These are phyloP conservation scores for Anthophora plumipes DNA, from an alignment of 2,888 invertebrate genomes.

Conservation along the genomic window DNA sequence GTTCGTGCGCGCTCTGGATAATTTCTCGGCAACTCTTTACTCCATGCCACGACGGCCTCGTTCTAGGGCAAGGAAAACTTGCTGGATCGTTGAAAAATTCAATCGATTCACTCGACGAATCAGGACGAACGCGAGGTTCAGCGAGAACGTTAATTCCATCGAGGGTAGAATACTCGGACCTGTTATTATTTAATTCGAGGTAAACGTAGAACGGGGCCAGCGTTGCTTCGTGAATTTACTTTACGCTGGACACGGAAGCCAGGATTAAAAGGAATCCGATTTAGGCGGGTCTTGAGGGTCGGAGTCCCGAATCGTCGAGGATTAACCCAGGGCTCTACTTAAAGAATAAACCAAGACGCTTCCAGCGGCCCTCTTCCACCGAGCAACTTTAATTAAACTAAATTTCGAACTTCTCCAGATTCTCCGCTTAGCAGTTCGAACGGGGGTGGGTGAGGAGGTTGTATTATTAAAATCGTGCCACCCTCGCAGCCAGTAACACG, in stretches of 20 bases:
- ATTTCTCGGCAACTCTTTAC: background rate
- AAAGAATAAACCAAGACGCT: conserved; percentile 17
- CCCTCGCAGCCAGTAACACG: no score
- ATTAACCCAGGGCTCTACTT: background rate
- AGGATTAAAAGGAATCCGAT: conserved; percentile 24
- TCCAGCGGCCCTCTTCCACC: background rate
- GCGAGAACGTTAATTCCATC: background rate
- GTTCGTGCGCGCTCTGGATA: background rate
- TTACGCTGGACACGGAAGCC: background rate
- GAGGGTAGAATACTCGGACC: background rate
- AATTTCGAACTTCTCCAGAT: conserved; percentile 16
- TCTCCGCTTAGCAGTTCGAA: no score
- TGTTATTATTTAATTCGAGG: conserved; percentile 16
- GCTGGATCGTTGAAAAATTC: background rate
- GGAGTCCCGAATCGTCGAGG: background rate
- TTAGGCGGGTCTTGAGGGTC: background rate
- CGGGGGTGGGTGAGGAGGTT: background rate
- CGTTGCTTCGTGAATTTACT: background rate
- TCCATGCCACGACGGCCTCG: background rate
- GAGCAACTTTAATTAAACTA: conserved; percentile 13
- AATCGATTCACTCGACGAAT: no score
- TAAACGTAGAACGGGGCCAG: background rate
- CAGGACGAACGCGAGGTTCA: no score
- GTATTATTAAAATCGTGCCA: conserved; percentile 25
- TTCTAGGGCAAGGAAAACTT: background rate